A percentile compares a stretch with the other conserved stretches of the same genome.
phyloP scores from a whole-genome alignment of 2,888 invertebrate species.

The Eumacrocentrus americanus region DNA sequence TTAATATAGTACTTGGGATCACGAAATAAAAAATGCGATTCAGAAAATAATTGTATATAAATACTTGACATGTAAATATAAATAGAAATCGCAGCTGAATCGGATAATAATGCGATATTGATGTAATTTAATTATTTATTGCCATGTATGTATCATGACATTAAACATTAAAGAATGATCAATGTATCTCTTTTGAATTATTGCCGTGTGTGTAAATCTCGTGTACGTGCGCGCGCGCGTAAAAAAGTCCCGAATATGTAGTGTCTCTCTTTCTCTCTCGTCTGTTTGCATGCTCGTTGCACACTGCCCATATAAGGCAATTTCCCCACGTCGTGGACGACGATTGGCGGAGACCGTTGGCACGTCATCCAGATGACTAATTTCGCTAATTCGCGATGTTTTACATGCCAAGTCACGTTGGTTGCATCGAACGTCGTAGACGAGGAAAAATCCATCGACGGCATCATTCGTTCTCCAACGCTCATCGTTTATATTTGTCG shows the following conservation, averaged over 20 bases:
- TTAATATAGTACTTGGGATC: background rate
- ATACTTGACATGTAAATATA: slow-evolving; percentile 2
- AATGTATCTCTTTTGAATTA: slow-evolving; percentile 5
- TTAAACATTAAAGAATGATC: slow-evolving; percentile 5
- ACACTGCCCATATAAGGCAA: slow-evolving; percentile 63
- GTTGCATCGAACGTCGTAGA: background rate
- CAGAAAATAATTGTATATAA: background rate
- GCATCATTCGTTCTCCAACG: background rate
- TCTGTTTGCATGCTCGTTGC: slow-evolving; percentile 6
- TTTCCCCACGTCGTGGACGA: slow-evolving; percentile 60
- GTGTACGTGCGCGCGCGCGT: background rate
- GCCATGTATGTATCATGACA: background rate
- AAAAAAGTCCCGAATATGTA: background rate
- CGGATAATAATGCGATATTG: background rate
- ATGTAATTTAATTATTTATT: slow-evolving; percentile 8
- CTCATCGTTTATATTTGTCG: slow-evolving; percentile 11
- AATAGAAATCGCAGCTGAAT: background rate
- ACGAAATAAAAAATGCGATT: background rate
- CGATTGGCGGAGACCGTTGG: slow-evolving; percentile 57
- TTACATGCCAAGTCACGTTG: slow-evolving; percentile 2
- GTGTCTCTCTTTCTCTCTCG: background rate
- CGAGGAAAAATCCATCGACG: background rate
- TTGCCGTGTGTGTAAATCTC: background rate
- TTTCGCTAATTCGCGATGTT: slow-evolving; percentile 35
- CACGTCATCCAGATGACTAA: slow-evolving; percentile 51